Conservation (phyloP, 2,888 invertebrate genomes). For the Noctua fimbriata region DNA sequence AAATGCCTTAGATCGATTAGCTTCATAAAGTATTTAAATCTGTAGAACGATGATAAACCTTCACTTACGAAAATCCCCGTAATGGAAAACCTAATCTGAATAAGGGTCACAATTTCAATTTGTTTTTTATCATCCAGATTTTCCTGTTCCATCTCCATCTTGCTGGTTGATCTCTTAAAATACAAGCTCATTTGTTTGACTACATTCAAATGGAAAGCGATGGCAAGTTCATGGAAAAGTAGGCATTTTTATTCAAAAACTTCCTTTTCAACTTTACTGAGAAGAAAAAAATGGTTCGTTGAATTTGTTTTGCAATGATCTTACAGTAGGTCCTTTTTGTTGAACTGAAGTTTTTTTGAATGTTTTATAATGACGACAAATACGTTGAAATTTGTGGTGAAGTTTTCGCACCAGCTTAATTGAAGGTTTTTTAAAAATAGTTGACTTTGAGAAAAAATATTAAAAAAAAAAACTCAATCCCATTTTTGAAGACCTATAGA, state of each 20-base stretch:
- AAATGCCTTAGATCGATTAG: neutral
- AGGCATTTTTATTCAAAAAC: constrained; percentile 56
- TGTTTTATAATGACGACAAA: constrained; percentile 45
- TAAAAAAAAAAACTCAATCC: no score
- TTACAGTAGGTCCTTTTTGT: constrained; percentile 38
- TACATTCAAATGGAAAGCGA: constrained; percentile 55
- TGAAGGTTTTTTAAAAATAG: constrained; percentile 24
- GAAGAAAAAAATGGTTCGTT: constrained; percentile 59
- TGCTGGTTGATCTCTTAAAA: constrained; percentile 57
- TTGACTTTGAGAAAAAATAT: no score
- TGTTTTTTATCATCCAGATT: constrained; percentile 51
- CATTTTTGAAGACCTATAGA: no score
- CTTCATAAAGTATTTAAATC: constrained; percentile 20
- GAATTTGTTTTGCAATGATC: constrained; percentile 65
- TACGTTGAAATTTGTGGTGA: constrained; percentile 30
- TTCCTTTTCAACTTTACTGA: constrained; percentile 55
- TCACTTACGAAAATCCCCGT: constrained; percentile 21
- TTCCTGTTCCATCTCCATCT: constrained; percentile 52
- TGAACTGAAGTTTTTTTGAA: constrained; percentile 51
- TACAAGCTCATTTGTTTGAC: constrained; percentile 62
- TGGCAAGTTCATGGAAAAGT: constrained; percentile 59
- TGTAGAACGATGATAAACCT: constrained; percentile 31
- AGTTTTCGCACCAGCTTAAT: constrained; percentile 38
- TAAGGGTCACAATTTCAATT: constrained; percentile 57
- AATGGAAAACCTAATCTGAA: constrained; percentile 58